Conservation (phyloP, 2,113 vertebrate species). For the Ibidorhyncha struthersii region DNA sequence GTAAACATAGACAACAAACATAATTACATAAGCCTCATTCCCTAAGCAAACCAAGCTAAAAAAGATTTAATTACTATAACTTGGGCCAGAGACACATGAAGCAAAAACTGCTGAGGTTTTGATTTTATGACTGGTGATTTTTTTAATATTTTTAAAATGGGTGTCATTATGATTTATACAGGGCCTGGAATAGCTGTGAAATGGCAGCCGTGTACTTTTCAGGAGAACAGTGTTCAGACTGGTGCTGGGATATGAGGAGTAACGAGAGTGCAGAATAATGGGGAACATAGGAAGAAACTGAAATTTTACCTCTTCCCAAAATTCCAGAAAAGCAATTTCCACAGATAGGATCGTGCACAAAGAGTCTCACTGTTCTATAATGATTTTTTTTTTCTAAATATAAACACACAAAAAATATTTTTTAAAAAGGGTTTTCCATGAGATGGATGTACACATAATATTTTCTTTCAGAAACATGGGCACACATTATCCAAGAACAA, state of each 20-base stretch:
- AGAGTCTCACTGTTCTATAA: background rate
- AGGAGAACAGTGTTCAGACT: background rate
- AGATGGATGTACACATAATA: background rate
- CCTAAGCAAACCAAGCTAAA: conserved; percentile 12
- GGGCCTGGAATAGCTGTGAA: background rate
- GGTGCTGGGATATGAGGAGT: background rate
- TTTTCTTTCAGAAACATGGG: background rate
- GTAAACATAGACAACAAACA: background rate
- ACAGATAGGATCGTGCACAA: background rate
- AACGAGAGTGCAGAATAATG: background rate
- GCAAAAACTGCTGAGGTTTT: conserved; percentile 28
- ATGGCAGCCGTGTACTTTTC: background rate
- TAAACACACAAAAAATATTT: accelerated
- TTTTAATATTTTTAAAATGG: background rate
- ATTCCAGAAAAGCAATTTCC: background rate
- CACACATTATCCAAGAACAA: background rate
- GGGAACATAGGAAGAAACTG: background rate
- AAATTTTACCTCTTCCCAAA: background rate
- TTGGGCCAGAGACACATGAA: background rate
- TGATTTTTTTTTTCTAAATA: background rate
- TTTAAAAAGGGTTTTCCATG: background rate
- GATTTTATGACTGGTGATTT: background rate
- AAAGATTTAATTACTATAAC: conserved; percentile 13
- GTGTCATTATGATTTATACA: conserved; percentile 26
- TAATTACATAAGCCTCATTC: conserved; percentile 5